These are phyloP conservation scores for Pithys albifrons DNA, from an alignment of 2,113 vertebrate species.

Conservation along the genomic window DNA sequence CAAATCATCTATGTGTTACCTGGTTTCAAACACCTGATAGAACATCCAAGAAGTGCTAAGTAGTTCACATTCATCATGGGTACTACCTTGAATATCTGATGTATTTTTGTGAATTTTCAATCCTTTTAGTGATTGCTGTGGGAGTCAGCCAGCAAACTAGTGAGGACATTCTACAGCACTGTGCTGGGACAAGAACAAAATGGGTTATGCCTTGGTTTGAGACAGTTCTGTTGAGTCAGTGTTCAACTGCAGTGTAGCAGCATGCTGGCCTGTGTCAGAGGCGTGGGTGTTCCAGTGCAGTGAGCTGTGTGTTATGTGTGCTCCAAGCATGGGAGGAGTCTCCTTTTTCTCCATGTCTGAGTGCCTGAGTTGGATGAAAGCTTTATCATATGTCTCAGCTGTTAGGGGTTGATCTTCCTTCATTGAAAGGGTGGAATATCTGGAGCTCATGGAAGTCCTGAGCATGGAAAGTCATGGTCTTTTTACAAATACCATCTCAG, in stretches of 20 bases:
- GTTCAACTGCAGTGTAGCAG: neutral
- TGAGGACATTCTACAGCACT: neutral
- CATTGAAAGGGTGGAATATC: rapidly evolving
- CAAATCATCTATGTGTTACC: neutral
- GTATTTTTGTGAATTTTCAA: neutral
- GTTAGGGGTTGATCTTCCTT: neutral
- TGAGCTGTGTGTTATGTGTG: neutral
- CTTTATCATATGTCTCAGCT: neutral
- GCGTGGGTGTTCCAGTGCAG: rapidly evolving
- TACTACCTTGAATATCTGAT: neutral
- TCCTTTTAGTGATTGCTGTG: neutral
- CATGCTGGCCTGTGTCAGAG: neutral
- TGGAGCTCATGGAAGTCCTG: neutral
- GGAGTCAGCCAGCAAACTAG: neutral
- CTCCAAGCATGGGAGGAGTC: neutral
- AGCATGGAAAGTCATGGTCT: neutral
- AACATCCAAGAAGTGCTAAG: neutral
- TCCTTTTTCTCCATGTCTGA: neutral
- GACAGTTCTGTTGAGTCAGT: neutral
- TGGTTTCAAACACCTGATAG: neutral
- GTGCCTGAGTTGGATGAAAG: neutral
- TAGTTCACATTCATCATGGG: neutral
- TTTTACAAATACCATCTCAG: neutral
- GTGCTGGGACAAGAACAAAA: neutral
- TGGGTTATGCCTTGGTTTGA: neutral